These are phyloP conservation scores for Theonella swinhoei DNA, from an alignment of 37 sponge, comb jelly and placozoan genomes.

Conservation along the genomic window DNA sequence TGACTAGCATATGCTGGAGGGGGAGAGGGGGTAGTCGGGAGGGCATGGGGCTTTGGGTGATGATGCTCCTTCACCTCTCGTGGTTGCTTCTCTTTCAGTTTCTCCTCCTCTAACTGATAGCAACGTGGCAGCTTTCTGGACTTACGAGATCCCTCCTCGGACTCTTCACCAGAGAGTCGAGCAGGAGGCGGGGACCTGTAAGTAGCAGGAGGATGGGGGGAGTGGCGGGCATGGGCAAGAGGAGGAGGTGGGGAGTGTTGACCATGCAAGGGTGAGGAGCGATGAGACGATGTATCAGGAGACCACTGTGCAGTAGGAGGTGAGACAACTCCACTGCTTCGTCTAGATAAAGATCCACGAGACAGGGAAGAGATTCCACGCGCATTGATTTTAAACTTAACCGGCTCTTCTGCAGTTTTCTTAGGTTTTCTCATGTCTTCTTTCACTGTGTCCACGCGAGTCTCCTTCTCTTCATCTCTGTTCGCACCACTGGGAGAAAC, in stretches of 20 bases:
- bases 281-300: neutral
- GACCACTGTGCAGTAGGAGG: neutral
- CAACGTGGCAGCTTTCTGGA: slow-evolving; percentile 29
- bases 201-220: neutral
- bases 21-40: slow-evolving; percentile 1
- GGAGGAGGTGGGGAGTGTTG: slow-evolving; percentile 4
- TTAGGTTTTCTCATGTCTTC: neutral
- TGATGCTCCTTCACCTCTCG: slow-evolving; percentile 10
- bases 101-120: slow-evolving; percentile 37
- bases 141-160: neutral
- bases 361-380: too few species aligned
- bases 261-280: neutral
- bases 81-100: neutral
- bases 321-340: neutral
- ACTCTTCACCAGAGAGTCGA: slow-evolving; percentile 5
- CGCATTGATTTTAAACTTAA: neutral
- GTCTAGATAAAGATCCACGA: too few species aligned
- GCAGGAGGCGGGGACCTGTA: neutral
- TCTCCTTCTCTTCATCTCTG: neutral
- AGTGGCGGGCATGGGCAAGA: neutral
- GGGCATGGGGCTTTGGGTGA: slow-evolving; percentile 13
- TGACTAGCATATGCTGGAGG: slow-evolving; percentile 11
- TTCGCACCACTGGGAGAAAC: neutral
- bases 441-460: neutral
- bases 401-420: neutral